Conservation (phyloP, 2,888 invertebrate genomes). For the Platypus cylindrus region DNA sequence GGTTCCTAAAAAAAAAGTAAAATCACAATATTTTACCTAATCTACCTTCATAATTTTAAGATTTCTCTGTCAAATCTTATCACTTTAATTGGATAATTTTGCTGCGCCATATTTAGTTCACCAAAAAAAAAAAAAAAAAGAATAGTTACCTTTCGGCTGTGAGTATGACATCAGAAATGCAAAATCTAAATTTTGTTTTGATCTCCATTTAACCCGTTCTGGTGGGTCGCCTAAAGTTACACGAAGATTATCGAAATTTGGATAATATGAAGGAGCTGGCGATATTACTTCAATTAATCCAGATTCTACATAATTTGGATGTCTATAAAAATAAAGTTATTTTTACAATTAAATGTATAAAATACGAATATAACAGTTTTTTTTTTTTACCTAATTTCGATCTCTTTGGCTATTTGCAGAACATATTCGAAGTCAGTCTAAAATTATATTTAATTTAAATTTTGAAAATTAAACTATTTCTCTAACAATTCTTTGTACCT, state of each 20-base stretch:
- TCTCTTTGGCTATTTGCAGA: slow-evolving; percentile 57
- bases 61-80: too few relatives aligned
- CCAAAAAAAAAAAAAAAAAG: slow-evolving; percentile 2
- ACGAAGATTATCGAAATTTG: slow-evolving; percentile 63
- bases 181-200: slow-evolving; percentile 90
- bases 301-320: slow-evolving; percentile 56
- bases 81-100: too few relatives aligned
- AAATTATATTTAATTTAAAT: slow-evolving; percentile 24
- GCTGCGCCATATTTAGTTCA: too few relatives aligned
- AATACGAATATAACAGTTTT: neutral
- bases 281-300: slow-evolving; percentile 84
- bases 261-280: slow-evolving; percentile 77
- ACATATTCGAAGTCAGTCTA: slow-evolving; percentile 67
- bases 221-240: slow-evolving; percentile 74
- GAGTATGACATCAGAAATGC: slow-evolving; percentile 91
- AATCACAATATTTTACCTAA: neutral
- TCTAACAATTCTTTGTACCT: slow-evolving; percentile 38
- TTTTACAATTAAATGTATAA: neutral
- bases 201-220: slow-evolving; percentile 80
- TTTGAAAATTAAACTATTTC: too few relatives aligned
- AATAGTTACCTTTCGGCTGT: slow-evolving; percentile 58
- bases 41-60: too few relatives aligned
- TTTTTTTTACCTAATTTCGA: slow-evolving; percentile 56
- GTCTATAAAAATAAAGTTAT: too few relatives aligned
- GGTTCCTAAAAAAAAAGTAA: slow-evolving; percentile 39